Evolutionary conservation across 2,113 vertebrate species (phyloP).

Genomic region (Thamnophis sirtalis): DNA sequence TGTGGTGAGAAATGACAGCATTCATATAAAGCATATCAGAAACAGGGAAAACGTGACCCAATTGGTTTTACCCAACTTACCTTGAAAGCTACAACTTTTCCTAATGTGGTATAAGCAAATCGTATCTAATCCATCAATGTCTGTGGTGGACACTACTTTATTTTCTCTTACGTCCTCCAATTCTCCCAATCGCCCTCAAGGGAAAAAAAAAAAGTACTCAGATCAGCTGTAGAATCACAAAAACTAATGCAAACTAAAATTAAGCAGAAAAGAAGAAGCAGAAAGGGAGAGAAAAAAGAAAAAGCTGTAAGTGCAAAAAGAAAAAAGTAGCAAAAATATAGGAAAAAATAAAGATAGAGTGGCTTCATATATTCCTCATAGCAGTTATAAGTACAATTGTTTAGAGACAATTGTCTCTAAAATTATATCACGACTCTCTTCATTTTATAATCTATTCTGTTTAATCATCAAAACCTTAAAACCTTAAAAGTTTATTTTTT

Average conservation of each 20-base stretch:
- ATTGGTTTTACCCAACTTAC: constrained; percentile 60
- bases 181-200: not conserved
- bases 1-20: not conserved
- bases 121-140: constrained; percentile 69
- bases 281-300: not conserved
- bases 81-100: constrained; percentile 80
- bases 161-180: constrained; percentile 36
- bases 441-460: not conserved
- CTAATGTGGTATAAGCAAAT: constrained; percentile 86
- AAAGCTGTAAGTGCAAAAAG: not conserved
- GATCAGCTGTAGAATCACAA: not conserved
- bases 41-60: not conserved
- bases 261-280: not conserved
- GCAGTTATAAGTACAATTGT: not conserved
- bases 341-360: not conserved
- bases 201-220: not conserved
- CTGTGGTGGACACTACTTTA: constrained; percentile 9
- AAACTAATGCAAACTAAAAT: not conserved
- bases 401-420: not conserved
- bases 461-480: not conserved
- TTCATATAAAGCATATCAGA: not conserved
- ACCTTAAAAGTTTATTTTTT: not conserved
- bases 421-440: not conserved
- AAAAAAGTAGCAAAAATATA: not conserved
- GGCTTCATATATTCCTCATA: not conserved